Percentiles rank a stretch among this genome's conserved stretches.
Conservation (phyloP, 2,888 invertebrate species). For the Eupithecia exiguata region DNA sequence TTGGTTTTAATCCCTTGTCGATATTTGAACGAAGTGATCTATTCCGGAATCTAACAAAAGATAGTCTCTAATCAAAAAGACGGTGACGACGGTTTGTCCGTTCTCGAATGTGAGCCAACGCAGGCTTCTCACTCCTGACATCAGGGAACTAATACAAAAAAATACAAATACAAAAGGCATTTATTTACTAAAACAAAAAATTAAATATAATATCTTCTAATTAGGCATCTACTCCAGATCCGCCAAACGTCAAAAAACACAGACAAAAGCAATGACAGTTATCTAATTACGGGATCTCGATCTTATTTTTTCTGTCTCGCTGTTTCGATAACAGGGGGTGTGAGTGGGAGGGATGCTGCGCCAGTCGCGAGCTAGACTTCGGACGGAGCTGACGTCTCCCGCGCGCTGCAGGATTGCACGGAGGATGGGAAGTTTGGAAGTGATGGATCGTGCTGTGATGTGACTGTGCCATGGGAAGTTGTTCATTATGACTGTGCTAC, state of each 20-base stretch:
- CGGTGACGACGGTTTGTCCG: too few species aligned
- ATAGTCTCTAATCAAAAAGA: too few species aligned
- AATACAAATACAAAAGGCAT: too few species aligned
- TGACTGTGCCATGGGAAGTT: not conserved
- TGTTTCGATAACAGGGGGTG: conserved; percentile 69
- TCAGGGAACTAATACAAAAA: too few species aligned
- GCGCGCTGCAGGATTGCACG: conserved; percentile 7
- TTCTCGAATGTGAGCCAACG: too few species aligned
- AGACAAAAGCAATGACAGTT: conserved; percentile 81
- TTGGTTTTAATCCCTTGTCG: too few species aligned
- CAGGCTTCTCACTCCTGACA: too few species aligned
- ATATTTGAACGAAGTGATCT: too few species aligned
- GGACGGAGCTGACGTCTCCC: not conserved
- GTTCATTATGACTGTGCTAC: conserved; percentile 12
- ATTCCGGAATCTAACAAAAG: too few species aligned
- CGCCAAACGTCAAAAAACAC: conserved; percentile 58
- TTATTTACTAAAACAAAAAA: too few species aligned
- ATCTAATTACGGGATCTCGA: conserved; percentile 82
- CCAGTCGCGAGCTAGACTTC: conserved; percentile 59
- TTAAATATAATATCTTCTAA: not conserved
- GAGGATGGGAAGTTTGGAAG: conserved; percentile 13
- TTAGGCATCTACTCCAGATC: not conserved
- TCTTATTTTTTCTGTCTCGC: too few species aligned
- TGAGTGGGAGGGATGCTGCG: conserved; percentile 59
- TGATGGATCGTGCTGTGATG: conserved; percentile 8